Conservation (phyloP, 37 sponge, comb jelly and placozoan species). For the Tethya wilhelma region DNA sequence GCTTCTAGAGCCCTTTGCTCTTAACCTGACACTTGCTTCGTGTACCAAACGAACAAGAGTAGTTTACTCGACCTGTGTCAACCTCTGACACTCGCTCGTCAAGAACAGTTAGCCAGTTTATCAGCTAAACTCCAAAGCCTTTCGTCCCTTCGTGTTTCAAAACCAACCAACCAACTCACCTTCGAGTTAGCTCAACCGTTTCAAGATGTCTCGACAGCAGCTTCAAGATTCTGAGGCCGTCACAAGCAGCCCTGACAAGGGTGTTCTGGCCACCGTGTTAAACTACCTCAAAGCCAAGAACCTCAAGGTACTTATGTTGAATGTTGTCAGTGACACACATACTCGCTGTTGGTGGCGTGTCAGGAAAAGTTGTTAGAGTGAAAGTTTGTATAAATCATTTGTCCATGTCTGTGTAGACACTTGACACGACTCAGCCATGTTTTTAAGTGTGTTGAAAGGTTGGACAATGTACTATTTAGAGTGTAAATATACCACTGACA, state of each 20-base stretch:
- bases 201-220: conserved; percentile 19
- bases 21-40: conserved; percentile 20
- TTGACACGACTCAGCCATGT: no score
- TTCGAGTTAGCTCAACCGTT: conserved; percentile 2
- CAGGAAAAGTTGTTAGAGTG: no score
- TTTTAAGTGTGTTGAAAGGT: no score
- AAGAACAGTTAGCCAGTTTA: background rate
- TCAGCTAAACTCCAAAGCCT: background rate
- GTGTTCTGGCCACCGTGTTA: conserved; percentile 66
- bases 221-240: conserved; percentile 16
- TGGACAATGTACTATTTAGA: no score
- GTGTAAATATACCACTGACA: no score
- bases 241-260: conserved; percentile 44
- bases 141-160: background rate
- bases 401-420: no score
- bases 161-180: background rate
- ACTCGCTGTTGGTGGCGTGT: no score
- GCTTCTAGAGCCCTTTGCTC: background rate
- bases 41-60: conserved; percentile 22
- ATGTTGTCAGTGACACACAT: no score
- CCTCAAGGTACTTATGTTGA: conserved; percentile 80
- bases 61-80: conserved; percentile 60
- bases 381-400: no score
- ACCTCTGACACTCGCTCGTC: conserved; percentile 61
- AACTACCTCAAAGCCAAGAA: conserved; percentile 71